Conservation (phyloP, 2,888 invertebrate genomes). For the Plagodis dolabraria region DNA sequence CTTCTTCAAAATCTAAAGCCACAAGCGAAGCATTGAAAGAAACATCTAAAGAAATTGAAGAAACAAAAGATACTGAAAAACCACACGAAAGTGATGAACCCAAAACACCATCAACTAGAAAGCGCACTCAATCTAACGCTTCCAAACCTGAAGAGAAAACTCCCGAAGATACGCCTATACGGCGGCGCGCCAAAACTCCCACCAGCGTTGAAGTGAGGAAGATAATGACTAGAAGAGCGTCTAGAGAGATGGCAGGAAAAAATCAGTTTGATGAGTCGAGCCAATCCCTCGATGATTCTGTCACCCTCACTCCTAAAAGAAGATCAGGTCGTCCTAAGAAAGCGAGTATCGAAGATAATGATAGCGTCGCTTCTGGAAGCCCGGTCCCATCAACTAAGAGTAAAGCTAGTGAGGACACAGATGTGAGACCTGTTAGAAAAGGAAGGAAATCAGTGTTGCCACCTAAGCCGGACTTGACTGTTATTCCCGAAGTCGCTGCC, state of each 20-base stretch:
- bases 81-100: conserved; percentile 39
- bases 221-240: conserved; percentile 71
- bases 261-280: conserved; percentile 52
- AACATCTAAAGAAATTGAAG: conserved; percentile 7
- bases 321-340: conserved; percentile 40
- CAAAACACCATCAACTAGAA: conserved; percentile 62
- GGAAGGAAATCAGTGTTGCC: conserved; percentile 62
- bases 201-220: conserved; percentile 63
- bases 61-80: conserved; percentile 30
- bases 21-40: conserved; percentile 16
- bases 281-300: conserved; percentile 49
- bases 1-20: conserved; percentile 25
- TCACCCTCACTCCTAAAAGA: conserved; percentile 59
- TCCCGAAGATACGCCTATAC: conserved; percentile 52
- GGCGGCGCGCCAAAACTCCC: conserved; percentile 60
- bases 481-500: conserved; percentile 70
- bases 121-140: conserved; percentile 61
- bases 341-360: conserved; percentile 65
- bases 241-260: conserved; percentile 64
- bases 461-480: conserved; percentile 70
- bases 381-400: conserved; percentile 64
- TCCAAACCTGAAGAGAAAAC: conserved; percentile 56
- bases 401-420: conserved; percentile 39
- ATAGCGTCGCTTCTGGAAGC: conserved; percentile 64
- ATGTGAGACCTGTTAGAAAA: conserved; percentile 53